A percentile compares a stretch with the other conserved stretches of the same genome.
Evolutionary conservation across 2,113 vertebrate genomes (phyloP).

Genomic region (Lagopus leucura): DNA sequence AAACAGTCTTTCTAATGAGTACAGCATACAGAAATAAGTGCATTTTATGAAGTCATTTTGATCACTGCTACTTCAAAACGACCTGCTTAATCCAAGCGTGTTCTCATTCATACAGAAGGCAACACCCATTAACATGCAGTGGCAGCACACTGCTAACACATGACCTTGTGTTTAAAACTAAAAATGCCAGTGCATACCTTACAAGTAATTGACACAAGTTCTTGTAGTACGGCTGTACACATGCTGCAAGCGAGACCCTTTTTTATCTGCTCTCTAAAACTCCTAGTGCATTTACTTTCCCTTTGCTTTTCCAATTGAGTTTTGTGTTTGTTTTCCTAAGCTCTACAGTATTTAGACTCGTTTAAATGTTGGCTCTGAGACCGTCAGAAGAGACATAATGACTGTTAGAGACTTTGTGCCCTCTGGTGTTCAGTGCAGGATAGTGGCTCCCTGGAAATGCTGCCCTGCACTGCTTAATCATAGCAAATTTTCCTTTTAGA

Average conservation of each 20-base stretch:
- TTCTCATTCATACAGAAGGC: not conserved
- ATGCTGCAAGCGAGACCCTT: fast-evolving
- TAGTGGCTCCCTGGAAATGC: not conserved
- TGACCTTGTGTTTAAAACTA: not conserved
- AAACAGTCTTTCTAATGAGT: not conserved
- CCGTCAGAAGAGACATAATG: not conserved
- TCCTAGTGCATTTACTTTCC: not conserved
- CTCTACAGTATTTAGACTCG: not conserved
- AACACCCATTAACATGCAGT: fast-evolving
- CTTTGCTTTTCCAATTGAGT: not conserved
- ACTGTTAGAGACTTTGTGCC: conserved; percentile 54
- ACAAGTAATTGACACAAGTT: not conserved
- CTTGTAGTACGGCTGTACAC: fast-evolving
- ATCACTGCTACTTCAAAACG: not conserved
- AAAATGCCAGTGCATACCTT: fast-evolving
- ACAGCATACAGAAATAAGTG: not conserved
- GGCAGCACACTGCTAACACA: fast-evolving
- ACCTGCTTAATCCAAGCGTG: not conserved
- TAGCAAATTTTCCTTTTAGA: not conserved
- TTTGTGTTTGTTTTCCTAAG: not conserved
- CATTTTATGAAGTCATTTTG: not conserved
- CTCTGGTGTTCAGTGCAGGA: conserved; percentile 42
- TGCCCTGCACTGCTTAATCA: not conserved
- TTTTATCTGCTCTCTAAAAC: not conserved
- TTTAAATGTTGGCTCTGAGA: not conserved